A percentile compares a stretch with the other conserved stretches of the same genome.
Evolutionary conservation across 2,888 invertebrate species (phyloP).

Genomic region (Cryptus viduatorius): DNA sequence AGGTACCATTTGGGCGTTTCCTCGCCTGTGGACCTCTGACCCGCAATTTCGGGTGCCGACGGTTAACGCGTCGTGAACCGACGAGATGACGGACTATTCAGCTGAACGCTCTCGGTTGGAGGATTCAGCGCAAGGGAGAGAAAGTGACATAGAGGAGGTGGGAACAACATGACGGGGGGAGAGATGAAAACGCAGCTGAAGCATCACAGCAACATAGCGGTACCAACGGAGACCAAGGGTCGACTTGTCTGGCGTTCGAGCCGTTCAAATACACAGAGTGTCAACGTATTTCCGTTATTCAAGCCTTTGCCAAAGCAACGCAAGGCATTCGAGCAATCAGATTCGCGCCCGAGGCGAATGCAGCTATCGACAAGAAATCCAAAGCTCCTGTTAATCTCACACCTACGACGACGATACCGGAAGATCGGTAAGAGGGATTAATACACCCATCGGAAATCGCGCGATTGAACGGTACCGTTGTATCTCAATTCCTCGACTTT

Average conservation of each 20-base stretch:
- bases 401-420: background rate
- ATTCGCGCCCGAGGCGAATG: slow-evolving; percentile 24
- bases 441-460: background rate
- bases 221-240: background rate
- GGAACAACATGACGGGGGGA: slow-evolving; percentile 12
- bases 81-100: slow-evolving; percentile 58
- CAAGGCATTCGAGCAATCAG: slow-evolving; percentile 27
- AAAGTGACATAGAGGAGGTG: slow-evolving; percentile 26
- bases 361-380: slow-evolving; percentile 9
- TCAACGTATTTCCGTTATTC: slow-evolving; percentile 46
- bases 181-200: slow-evolving; percentile 20
- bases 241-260: slow-evolving; percentile 2
- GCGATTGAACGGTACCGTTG: background rate
- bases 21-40: slow-evolving; percentile 30
- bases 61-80: slow-evolving; percentile 57
- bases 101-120: background rate
- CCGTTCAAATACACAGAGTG: slow-evolving; percentile 39
- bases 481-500: background rate
- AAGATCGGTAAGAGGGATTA: no score
- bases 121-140: background rate
- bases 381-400: slow-evolving; percentile 21
- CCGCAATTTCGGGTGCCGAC: slow-evolving; percentile 57
- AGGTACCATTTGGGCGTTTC: slow-evolving; percentile 46
- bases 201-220: slow-evolving; percentile 24
- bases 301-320: slow-evolving; percentile 47